Evolutionary conservation across 1,140 invertebrate genomes (phyloP), one percentile per base, ranked within the genome.

Genomic region (Chironomus tepperi): DNA sequence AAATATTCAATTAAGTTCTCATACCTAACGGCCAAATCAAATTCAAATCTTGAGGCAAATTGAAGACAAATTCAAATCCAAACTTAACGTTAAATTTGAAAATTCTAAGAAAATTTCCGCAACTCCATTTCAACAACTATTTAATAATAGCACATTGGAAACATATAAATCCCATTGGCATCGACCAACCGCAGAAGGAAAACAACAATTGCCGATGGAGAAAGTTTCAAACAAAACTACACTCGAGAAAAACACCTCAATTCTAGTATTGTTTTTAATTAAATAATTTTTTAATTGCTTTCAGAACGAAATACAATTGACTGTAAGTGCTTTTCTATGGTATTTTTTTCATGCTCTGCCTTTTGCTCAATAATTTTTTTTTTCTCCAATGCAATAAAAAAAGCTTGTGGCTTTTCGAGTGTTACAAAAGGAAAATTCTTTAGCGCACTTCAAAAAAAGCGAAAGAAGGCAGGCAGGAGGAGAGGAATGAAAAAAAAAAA

Each of bases 201-300:
- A 34, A 34, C 1, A 34, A 34, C 24, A 34, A 34, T 34, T 34
- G 24, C n/a, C 47, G 47, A 57, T 57, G 8, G 47, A 12, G n/a
- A 57, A 57, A 57, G 12, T 57, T 57, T 57, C 12, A 57, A 57
- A 34, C 24, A 34, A 34, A 34, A 57, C 47, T 57, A 57, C n/a
- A 57, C 47, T 57, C 47, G 47, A 57, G 47, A 57, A 15, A 34
- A 57, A 57, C 47, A 57, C 47, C 47, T 57, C 12, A 57, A 57
- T n/a, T 15, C 12, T 57, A 15, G 12, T n/a, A 57, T 57, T 57
- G 47, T 57, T 57, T 57, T 57, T 57, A 57, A 57, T 57, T 57
- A 57, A 57, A 57, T 57, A 57, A 57, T 57, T 57, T 57, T 57
- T 57, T 57, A 57, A 57, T 57, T 57, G 47, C n/a, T 57, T 57